These are phyloP conservation scores for Smittia sp. DNA, from an alignment of 2,888 invertebrate genomes.

Conservation along the genomic window DNA sequence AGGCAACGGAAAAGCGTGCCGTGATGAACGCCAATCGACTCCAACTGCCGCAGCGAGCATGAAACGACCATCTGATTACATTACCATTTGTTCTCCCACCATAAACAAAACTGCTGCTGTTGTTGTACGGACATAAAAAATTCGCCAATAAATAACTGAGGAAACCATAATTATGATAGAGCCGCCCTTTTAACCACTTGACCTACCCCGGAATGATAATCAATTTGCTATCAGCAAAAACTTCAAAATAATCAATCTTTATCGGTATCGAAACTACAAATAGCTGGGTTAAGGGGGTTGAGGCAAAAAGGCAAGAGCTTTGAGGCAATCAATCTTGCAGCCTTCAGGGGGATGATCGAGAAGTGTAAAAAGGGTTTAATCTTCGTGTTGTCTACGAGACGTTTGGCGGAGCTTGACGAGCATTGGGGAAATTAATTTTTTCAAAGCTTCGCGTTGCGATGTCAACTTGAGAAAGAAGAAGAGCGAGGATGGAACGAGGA, in stretches of 20 bases:
- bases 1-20: neutral
- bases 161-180: constrained; percentile 18
- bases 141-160: neutral
- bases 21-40: too few species aligned
- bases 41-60: too few species aligned
- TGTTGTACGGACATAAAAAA: too few species aligned
- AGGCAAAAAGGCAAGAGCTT: constrained; percentile 4
- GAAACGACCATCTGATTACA: too few species aligned
- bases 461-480: neutral
- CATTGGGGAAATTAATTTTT: neutral
- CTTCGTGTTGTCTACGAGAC: neutral
- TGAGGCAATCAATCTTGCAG: constrained; percentile 15
- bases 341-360: too few species aligned
- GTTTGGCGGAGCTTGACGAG: too few species aligned
- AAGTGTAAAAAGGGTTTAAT: neutral
- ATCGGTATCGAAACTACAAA: too few species aligned
- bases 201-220: neutral
- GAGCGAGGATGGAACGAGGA: neutral
- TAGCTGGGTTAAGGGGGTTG: neutral
- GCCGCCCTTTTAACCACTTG: constrained; percentile 1
- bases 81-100: too few species aligned
- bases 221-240: neutral
- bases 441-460: neutral
- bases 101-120: too few species aligned
- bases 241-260: constrained; percentile 11